Evolutionary conservation across 30 jellyfish, hydroid and myxozoan genomes (phyloP).

Genomic region (Turritopsis dohrnii): DNA sequence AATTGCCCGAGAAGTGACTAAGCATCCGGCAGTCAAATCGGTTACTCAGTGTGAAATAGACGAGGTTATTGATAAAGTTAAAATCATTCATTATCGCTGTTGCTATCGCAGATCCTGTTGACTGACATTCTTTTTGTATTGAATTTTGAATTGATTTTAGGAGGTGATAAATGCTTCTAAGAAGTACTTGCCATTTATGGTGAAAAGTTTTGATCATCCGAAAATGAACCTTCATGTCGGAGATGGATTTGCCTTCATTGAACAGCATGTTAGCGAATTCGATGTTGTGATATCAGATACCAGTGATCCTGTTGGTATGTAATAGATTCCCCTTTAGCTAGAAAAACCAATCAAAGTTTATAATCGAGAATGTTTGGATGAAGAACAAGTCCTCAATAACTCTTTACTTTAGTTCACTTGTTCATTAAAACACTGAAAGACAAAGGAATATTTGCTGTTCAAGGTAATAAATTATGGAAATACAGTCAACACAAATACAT

Average conservation of each 20-base stretch:
- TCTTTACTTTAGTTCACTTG: too few relatives aligned
- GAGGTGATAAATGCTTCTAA: conserved; percentile 66
- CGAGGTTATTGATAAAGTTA: conserved; percentile 28
- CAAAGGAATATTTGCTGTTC: conserved; percentile 79
- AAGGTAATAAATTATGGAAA: too few relatives aligned
- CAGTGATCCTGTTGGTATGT: conserved; percentile 92
- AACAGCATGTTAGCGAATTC: conserved; percentile 54
- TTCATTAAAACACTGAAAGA: conserved; percentile 76
- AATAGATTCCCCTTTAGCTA: too few relatives aligned
- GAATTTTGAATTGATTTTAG: conserved; percentile 24
- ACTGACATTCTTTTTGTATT: too few relatives aligned
- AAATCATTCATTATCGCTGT: too few relatives aligned
- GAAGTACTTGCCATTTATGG: conserved; percentile 70
- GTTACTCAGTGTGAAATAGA: conserved; percentile 95
- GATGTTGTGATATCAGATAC: conserved; percentile 89
- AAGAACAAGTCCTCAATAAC: too few relatives aligned
- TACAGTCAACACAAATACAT: too few relatives aligned
- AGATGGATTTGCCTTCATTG: conserved; percentile 84
- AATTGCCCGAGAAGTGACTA: conserved; percentile 72
- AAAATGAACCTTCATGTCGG: conserved; percentile 59
- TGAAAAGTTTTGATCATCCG: conserved; percentile 66
- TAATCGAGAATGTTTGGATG: too few relatives aligned
- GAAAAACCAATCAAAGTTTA: too few relatives aligned
- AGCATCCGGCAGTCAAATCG: conserved; percentile 82
- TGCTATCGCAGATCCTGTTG: too few relatives aligned